Percentiles rank a stretch among this genome's conserved stretches.
These are phyloP conservation scores for Stenodema calcarata DNA, from an alignment of 2,888 invertebrate species.

Conservation along the genomic window DNA sequence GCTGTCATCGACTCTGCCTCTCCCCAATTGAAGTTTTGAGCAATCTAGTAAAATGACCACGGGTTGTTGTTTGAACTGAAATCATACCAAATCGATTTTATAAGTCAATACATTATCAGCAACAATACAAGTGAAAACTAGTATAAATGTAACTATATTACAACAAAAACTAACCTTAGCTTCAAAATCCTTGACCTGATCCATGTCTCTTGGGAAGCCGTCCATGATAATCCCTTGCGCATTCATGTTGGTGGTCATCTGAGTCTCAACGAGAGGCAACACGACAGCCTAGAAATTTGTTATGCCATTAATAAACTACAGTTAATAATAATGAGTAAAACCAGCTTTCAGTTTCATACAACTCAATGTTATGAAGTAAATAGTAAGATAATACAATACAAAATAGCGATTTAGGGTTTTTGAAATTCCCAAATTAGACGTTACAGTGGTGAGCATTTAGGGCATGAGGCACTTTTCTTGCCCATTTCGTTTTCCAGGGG, in stretches of 20 bases:
- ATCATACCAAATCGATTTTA: not conserved
- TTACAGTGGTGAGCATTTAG: too few species aligned
- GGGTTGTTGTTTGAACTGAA: slow-evolving; percentile 78
- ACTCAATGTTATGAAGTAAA: too few species aligned
- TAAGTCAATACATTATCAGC: not conserved
- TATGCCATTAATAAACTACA: too few species aligned
- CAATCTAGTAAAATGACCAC: slow-evolving; percentile 87
- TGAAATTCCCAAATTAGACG: too few species aligned
- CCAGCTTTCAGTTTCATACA: not conserved
- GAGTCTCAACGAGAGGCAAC: slow-evolving; percentile 75
- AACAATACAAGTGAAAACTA: too few species aligned
- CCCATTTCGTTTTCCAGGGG: too few species aligned
- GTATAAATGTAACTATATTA: too few species aligned
- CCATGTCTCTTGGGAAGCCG: slow-evolving; percentile 90
- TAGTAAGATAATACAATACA: too few species aligned
- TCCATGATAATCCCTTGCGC: slow-evolving; percentile 87
- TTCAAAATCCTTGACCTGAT: slow-evolving; percentile 88
- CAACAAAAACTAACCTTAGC: slow-evolving; percentile 80
- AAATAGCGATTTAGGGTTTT: too few species aligned
- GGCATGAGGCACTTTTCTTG: too few species aligned
- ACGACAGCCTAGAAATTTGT: slow-evolving; percentile 70
- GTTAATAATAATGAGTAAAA: not conserved
- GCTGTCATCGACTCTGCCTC: slow-evolving; percentile 84
- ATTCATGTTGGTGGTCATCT: slow-evolving; percentile 68
- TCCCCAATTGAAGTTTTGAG: slow-evolving; percentile 85